These are phyloP conservation scores for Atlantisia rogersi DNA, from an alignment of 2,113 vertebrate genomes.

Conservation along the genomic window DNA sequence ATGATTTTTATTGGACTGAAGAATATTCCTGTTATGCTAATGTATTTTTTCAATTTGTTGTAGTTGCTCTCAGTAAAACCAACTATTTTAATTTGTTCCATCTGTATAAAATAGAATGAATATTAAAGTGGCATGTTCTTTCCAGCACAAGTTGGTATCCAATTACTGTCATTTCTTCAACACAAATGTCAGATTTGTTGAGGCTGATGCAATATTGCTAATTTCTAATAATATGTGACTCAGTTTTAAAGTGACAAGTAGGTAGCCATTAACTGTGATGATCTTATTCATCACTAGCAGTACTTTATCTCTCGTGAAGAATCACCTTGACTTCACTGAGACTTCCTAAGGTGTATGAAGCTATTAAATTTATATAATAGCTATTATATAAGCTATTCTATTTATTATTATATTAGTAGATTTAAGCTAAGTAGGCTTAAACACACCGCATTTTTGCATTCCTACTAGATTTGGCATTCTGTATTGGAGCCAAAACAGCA, in stretches of 20 bases:
- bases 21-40: background rate
- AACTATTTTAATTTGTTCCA: background rate
- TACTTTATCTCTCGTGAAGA: background rate
- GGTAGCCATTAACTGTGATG: background rate
- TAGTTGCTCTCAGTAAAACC: background rate
- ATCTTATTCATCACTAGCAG: background rate
- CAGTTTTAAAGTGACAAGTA: constrained; percentile 15
- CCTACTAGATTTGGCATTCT: background rate
- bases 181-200: background rate
- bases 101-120: background rate
- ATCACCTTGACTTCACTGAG: constrained; percentile 22
- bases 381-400: too few species aligned
- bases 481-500: background rate
- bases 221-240: constrained; percentile 20
- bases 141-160: background rate
- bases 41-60: background rate
- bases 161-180: constrained; percentile 15
- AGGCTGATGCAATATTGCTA: constrained; percentile 5
- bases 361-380: too few species aligned
- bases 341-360: background rate
- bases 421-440: background rate
- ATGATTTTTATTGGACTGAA: background rate
- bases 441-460: background rate
- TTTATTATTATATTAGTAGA: too few species aligned
- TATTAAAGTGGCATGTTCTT: background rate